Base-by-base conservation (phyloP, 2,113 vertebrate species). In the Nesoenas mayeri region DNA sequence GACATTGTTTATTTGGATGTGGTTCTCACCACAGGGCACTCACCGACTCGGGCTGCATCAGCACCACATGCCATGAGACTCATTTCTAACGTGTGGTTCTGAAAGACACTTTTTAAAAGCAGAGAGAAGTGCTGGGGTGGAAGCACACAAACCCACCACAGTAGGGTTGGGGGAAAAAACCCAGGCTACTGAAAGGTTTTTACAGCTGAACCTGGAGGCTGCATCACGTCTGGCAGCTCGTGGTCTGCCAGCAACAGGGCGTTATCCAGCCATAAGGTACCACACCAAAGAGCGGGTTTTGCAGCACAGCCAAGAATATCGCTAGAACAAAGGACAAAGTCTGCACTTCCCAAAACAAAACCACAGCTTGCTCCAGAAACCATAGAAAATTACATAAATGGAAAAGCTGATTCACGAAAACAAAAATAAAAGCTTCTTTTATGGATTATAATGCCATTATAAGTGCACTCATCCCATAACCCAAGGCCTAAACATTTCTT, bases 391-490 rank as follows among this genome's bases (percentile, higher is more conserved):
- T 97, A 91, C 47, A 70, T 95, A 93, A 96, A 92, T 69, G 74
- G 91, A 95, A 95, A 97, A 97, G 91, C 91, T 93, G 93, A 91
- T 79, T 95, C 91, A 56, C 36, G 70, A 91, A 91, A 93, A 87
- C 28, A 85, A 87, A 91, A 88, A 92, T 48, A 78, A 94, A 95
- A 93, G 77, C 88, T 85, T 34, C 87, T 82, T 58, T 92, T 87
- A 82, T 8, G 79, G 94, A 94, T 95, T 93, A 92, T 24, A 94
- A 91, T 42, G 66, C 71, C 88, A 81, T 6, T 84, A 29, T 47
- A 86, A 81, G 44, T 38, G 20, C 64, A 67, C 11, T 74, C 54
- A 26, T 47, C 80, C 82, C 74, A 47, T n/a, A 86, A 91, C 12
- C 47, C 66, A 47, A 40, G 20, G 51, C 66, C 86, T 80, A 42